Conservation (phyloP, 2,797 vertebrate species). For the Lacerta bilineata region DNA sequence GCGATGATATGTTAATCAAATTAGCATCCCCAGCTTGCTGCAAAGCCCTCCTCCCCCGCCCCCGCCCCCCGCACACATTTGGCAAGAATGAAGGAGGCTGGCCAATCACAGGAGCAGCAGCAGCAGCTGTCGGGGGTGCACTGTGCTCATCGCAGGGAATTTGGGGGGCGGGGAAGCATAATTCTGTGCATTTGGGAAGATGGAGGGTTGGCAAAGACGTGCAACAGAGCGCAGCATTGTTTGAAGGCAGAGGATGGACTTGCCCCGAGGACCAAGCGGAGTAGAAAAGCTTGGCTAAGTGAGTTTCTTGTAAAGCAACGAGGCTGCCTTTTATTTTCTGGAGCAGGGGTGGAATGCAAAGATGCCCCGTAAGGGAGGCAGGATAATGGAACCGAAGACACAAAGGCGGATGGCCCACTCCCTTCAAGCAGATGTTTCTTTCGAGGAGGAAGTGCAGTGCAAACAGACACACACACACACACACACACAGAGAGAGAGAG, state of each 20-base stretch:
- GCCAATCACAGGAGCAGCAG: neutral
- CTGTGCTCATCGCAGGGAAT: neutral
- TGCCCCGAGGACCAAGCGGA: slow-evolving; percentile 8
- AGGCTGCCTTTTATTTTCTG: neutral
- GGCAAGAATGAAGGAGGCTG: neutral
- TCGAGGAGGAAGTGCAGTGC: no score
- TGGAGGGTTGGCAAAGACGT: neutral
- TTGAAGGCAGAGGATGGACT: neutral
- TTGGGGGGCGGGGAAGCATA: neutral
- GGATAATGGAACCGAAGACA: neutral
- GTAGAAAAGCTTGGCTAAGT: neutral
- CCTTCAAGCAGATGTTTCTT: neutral
- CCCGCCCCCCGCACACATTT: neutral
- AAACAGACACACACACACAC: no score
- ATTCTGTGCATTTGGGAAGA: accelerated
- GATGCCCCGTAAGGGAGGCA: neutral
- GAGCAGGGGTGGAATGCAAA: neutral
- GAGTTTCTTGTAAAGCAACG: neutral
- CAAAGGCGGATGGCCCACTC: neutral
- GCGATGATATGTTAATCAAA: slow-evolving; percentile 44
- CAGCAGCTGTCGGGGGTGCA: neutral
- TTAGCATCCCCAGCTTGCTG: slow-evolving; percentile 15
- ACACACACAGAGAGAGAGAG: no score
- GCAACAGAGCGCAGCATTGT: neutral
- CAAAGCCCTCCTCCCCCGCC: neutral